Conservation (phyloP, 2,888 invertebrate species). For the Buathra laborator region DNA sequence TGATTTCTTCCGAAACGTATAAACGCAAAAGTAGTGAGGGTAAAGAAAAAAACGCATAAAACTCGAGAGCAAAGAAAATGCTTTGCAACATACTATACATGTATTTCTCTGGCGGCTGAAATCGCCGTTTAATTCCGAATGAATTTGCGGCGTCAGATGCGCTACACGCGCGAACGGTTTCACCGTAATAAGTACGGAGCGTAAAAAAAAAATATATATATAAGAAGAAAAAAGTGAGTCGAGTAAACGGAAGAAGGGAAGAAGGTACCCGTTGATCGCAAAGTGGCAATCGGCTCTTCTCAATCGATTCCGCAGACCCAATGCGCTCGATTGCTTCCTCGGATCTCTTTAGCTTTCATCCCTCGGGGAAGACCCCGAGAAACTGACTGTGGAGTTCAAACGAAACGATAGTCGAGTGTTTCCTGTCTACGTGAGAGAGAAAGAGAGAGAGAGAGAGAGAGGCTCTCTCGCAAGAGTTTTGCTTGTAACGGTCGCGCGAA, state of each 20-base stretch:
- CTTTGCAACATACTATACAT: neutral
- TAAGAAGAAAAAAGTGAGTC: constrained; percentile 25
- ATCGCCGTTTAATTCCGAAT: constrained; percentile 10
- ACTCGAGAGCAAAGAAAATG: neutral
- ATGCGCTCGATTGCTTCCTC: constrained; percentile 64
- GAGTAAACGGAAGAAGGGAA: constrained; percentile 3
- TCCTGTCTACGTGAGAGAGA: constrained; percentile 38
- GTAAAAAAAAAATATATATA: constrained; percentile 10
- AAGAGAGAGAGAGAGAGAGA: neutral
- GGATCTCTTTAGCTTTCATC: constrained; percentile 62
- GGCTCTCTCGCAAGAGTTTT: neutral
- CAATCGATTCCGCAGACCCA: constrained; percentile 62
- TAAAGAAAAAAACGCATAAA: neutral
- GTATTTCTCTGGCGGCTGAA: neutral
- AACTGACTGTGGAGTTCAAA: constrained; percentile 45
- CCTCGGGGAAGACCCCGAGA: constrained; percentile 34
- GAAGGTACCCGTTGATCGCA: constrained; percentile 50
- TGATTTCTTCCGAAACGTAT: neutral
- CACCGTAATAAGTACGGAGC: neutral
- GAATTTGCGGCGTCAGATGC: constrained; percentile 8
- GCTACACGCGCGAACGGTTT: neutral
- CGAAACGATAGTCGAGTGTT: constrained; percentile 52
- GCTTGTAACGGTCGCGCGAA: constrained; percentile 34
- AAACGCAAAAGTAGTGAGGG: neutral
- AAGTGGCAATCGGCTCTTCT: constrained; percentile 68